Conservation (phyloP, 2,797 vertebrate genomes). For the Hydrolagus colliei region DNA sequence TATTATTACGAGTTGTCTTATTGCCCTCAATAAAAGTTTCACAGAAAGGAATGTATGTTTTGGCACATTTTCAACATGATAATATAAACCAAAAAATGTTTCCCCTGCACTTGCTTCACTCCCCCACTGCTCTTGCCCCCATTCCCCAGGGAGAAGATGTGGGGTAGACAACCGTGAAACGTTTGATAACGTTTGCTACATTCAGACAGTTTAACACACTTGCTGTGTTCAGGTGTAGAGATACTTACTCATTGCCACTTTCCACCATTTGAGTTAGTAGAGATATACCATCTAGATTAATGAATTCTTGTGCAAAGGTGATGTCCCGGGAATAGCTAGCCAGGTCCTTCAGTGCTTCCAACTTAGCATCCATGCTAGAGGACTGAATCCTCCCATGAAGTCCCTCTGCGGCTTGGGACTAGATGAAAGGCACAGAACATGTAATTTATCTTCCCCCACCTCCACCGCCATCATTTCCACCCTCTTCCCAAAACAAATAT, state of each 20-base stretch:
- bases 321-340: constrained; percentile 86
- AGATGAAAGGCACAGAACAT: constrained; percentile 18
- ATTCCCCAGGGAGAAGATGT: too few relatives aligned
- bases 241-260: constrained; percentile 90
- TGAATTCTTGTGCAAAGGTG: constrained; percentile 96
- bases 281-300: constrained; percentile 93
- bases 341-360: constrained; percentile 89
- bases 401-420: constrained; percentile 82
- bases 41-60: too few relatives aligned
- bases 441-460: not conserved
- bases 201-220: too few relatives aligned
- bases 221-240: not conserved
- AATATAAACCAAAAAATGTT: too few relatives aligned
- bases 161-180: too few relatives aligned
- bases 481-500: not conserved
- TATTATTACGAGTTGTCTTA: too few relatives aligned
- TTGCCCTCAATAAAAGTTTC: too few relatives aligned
- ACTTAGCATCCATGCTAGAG: constrained; percentile 95
- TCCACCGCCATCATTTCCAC: too few relatives aligned
- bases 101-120: too few relatives aligned
- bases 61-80: too few relatives aligned
- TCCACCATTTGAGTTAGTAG: constrained; percentile 96
- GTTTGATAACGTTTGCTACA: too few relatives aligned
- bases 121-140: too few relatives aligned
- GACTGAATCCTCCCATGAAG: constrained; percentile 91